Conservation (phyloP, 2,888 invertebrate species). For the Dermolepida albohirtum region DNA sequence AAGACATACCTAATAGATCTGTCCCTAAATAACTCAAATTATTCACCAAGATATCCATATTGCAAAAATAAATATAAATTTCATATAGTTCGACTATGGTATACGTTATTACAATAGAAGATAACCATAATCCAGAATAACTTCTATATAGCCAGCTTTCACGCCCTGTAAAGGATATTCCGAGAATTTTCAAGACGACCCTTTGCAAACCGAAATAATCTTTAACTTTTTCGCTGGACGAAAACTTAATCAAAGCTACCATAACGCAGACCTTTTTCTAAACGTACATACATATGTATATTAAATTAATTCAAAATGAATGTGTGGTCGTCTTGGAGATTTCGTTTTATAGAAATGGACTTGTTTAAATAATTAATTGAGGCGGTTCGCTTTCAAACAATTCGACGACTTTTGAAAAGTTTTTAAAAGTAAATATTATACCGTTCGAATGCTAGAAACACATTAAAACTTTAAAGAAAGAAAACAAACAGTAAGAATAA, state of each 20-base stretch:
- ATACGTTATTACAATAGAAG: slow-evolving; percentile 36
- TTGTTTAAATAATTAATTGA: neutral
- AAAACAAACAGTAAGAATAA: neutral
- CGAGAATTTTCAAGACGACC: slow-evolving; percentile 32
- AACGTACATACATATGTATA: neutral
- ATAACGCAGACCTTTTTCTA: neutral
- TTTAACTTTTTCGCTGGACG: slow-evolving; percentile 12
- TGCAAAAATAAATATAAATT: slow-evolving; percentile 34
- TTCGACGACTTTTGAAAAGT: neutral
- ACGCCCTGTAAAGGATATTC: slow-evolving; percentile 35
- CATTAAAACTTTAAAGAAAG: no score
- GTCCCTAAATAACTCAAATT: slow-evolving; percentile 43
- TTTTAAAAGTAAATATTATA: no score
- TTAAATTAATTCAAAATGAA: neutral
- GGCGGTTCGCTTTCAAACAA: neutral
- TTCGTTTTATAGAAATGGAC: neutral
- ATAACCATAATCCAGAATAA: slow-evolving; percentile 38
- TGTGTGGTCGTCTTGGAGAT: neutral
- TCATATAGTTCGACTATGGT: slow-evolving; percentile 42
- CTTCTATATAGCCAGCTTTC: slow-evolving; percentile 27
- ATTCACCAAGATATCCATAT: slow-evolving; percentile 41
- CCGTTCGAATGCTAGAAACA: no score
- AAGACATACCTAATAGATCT: slow-evolving; percentile 37
- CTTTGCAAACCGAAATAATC: slow-evolving; percentile 39
- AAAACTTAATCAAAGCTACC: slow-evolving; percentile 15